These are phyloP conservation scores for Bellardia pandia DNA, from an alignment of 2,888 invertebrate species.

Conservation along the genomic window DNA sequence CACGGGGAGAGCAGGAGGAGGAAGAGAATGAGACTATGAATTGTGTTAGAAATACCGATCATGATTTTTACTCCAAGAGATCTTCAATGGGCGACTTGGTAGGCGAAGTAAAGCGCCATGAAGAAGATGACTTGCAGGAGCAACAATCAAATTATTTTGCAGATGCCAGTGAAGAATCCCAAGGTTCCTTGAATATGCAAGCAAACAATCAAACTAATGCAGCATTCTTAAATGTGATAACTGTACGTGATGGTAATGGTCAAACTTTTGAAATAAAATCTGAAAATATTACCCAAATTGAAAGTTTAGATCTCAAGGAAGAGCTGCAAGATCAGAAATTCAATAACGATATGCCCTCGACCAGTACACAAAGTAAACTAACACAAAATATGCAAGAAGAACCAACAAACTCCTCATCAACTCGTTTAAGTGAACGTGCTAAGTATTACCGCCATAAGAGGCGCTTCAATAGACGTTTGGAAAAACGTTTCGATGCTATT, in stretches of 20 bases:
- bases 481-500: slow-evolving; percentile 79
- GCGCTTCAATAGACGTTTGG: slow-evolving; percentile 79
- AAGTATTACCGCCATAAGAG: slow-evolving; percentile 82
- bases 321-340: slow-evolving; percentile 30
- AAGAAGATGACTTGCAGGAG: slow-evolving; percentile 50
- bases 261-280: slow-evolving; percentile 61
- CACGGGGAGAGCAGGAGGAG: neutral
- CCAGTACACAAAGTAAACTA: slow-evolving; percentile 42
- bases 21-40: slow-evolving; percentile 50
- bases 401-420: slow-evolving; percentile 3
- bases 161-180: slow-evolving; percentile 74
- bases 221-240: neutral
- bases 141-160: slow-evolving; percentile 72
- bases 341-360: slow-evolving; percentile 58
- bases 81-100: slow-evolving; percentile 24
- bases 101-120: neutral
- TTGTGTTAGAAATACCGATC: slow-evolving; percentile 77
- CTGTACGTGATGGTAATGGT: slow-evolving; percentile 41
- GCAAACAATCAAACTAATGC: neutral
- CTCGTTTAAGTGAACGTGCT: slow-evolving; percentile 74
- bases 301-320: slow-evolving; percentile 32
- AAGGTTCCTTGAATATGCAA: slow-evolving; percentile 65
- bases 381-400: slow-evolving; percentile 9
- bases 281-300: slow-evolving; percentile 34
- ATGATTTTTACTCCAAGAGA: slow-evolving; percentile 79